These are phyloP conservation scores for Drosophila nr. perissopoda DNA, from an alignment of 2,888 invertebrate genomes.

Conservation along the genomic window DNA sequence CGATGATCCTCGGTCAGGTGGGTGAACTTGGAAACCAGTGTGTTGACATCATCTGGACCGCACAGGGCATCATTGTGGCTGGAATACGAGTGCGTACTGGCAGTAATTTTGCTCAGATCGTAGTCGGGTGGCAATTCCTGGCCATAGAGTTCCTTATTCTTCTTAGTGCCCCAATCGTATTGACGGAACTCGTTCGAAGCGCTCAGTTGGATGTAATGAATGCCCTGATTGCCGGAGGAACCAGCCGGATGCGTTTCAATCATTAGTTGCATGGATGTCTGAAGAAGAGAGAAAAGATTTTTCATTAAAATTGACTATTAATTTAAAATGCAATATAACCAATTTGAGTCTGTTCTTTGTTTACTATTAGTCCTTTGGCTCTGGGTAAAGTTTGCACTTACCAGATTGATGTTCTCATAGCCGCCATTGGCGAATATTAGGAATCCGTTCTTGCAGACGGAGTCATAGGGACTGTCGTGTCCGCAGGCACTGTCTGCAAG, in stretches of 20 bases:
- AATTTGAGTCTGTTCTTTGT: not conserved
- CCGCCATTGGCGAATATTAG: conserved; percentile 72
- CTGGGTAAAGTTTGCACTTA: conserved; percentile 30
- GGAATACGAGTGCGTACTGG: conserved; percentile 77
- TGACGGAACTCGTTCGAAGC: conserved; percentile 75
- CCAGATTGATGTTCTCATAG: conserved; percentile 73
- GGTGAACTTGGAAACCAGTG: conserved; percentile 57
- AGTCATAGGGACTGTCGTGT: conserved; percentile 34
- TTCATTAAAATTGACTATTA: not conserved
- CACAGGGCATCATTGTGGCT: conserved; percentile 78
- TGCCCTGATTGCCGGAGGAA: conserved; percentile 79
- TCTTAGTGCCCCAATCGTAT: conserved; percentile 77
- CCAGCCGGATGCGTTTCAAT: conserved; percentile 82
- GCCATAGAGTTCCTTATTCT: conserved; percentile 67
- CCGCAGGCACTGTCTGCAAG: conserved; percentile 71
- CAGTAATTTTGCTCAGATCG: conserved; percentile 73
- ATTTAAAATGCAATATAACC: not conserved
- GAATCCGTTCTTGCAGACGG: conserved; percentile 70
- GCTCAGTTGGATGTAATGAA: conserved; percentile 77
- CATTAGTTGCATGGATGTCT: conserved; percentile 70
- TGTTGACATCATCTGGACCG: conserved; percentile 75
- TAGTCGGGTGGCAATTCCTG: conserved; percentile 77
- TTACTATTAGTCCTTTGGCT: not conserved
- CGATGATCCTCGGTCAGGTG: conserved; percentile 76
- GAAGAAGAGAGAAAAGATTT: not conserved